A percentile compares a stretch with the other conserved stretches of the same genome.
These are phyloP conservation scores for Luidia sarsii DNA, from an alignment of 53 echinoderm and acorn worm species.

Conservation along the genomic window DNA sequence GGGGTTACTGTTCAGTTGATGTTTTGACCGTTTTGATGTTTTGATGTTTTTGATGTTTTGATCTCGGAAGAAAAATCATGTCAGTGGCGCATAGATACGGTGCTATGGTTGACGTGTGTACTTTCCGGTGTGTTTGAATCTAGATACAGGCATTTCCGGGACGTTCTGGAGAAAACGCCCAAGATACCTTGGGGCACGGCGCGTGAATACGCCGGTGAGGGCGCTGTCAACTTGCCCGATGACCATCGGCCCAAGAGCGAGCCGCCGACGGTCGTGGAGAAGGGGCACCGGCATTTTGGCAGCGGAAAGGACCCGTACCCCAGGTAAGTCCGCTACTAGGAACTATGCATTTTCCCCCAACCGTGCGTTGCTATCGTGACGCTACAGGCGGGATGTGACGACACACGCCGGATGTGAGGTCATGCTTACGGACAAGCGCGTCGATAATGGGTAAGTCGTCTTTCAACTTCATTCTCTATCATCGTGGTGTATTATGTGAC, in stretches of 20 bases:
- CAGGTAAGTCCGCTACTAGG: conserved; percentile 84
- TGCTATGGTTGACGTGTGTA: no score
- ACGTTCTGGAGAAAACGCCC: conserved; percentile 82
- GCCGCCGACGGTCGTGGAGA: conserved; percentile 93
- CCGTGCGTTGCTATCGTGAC: no score
- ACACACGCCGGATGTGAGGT: neutral
- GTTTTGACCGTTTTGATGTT: no score
- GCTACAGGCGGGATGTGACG: conserved; percentile 6
- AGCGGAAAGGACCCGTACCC: conserved; percentile 86
- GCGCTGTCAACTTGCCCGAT: conserved; percentile 80
- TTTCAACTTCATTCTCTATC: no score
- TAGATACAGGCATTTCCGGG: conserved; percentile 89
- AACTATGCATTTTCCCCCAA: no score
- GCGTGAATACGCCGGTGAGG: conserved; percentile 92
- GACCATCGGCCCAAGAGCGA: conserved; percentile 95
- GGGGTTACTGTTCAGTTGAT: no score
- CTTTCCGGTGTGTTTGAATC: no score
- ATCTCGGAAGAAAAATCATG: no score
- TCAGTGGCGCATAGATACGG: no score
- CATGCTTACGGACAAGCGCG: neutral
- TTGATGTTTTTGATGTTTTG: no score
- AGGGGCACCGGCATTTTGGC: conserved; percentile 92
- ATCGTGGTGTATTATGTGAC: no score
- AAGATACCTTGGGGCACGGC: conserved; percentile 93
- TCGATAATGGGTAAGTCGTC: no score